Percentiles rank a stretch among this genome's conserved stretches.
phyloP scores from a whole-genome alignment of 2,797 vertebrate species.

The Alosa sapidissima region DNA sequence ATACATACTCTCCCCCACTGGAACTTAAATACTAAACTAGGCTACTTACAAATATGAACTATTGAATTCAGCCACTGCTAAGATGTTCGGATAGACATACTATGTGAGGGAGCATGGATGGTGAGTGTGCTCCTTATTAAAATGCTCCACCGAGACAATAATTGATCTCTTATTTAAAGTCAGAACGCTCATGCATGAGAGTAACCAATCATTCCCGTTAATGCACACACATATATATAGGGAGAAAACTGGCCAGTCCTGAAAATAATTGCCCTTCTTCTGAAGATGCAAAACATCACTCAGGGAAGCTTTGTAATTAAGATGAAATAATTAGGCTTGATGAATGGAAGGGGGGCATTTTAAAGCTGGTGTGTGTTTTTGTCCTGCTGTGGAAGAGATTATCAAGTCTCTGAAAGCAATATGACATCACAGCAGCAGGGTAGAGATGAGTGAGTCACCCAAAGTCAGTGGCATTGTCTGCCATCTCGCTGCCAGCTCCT shows the following conservation, averaged over 20 bases:
- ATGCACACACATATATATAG: background rate
- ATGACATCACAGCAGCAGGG: background rate
- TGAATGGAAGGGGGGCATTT: background rate
- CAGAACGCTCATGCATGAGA: background rate
- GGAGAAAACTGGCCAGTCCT: background rate
- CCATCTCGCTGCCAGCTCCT: background rate
- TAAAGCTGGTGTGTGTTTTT: slow-evolving; percentile 7
- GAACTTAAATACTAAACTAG: background rate
- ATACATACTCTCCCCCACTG: background rate
- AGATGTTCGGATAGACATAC: background rate
- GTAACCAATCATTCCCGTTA: background rate
- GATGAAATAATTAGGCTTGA: background rate
- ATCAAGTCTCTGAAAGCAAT: background rate
- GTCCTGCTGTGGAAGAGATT: background rate
- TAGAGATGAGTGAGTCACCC: background rate
- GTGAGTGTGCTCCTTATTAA: background rate
- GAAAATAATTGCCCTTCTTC: background rate
- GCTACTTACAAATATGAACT: background rate
- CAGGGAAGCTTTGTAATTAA: slow-evolving; percentile 19
- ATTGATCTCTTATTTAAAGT: background rate
- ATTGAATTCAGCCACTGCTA: background rate
- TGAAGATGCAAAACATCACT: background rate
- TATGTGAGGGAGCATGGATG: background rate
- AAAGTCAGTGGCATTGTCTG: background rate
- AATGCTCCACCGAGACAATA: background rate